Evolutionary conservation across 2,888 invertebrate species (phyloP), one percentile per base, ranked within the genome.

Genomic region (Caradrina kadenii): DNA sequence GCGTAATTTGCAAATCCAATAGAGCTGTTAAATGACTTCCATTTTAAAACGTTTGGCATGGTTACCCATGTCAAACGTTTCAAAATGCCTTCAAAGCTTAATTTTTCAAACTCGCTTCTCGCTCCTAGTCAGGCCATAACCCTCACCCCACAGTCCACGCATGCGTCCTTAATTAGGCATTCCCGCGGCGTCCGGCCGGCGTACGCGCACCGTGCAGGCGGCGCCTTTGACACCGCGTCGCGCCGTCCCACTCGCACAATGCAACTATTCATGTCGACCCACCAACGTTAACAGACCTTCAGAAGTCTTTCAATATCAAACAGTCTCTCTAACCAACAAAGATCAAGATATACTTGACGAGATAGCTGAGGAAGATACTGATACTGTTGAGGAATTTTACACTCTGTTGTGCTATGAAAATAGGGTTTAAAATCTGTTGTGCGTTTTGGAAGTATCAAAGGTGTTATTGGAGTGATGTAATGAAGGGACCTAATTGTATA

Each of bases 81-180:
- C 13, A 2, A 45, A 17, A 17, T 45, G 45, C 3, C 45, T 17
- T 17, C 0, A 45, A 45, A 55, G n/a, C n/a, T n/a, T n/a, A n/a
- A n/a, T n/a, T 4, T 22, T 5, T 5, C 49, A 35, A 52, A 48
- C 35, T 22, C 76, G 79, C 80, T 81, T 1, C 0, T 50, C 83
- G 85, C 84, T 70, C 0, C 0, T 67, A 81, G 19, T 78, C 1
- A 4, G 58, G 13, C 82, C 78, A 4, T 53, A 35, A 8, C 7
- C 70, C 67, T 84, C 87, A 86, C 86, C 85, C 85, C 76, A 69
- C 85, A 89, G 92, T 93, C 93, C 93, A 93, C 93, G 94, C 95
- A 95, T 95, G 93, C 94, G 94, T 94, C 92, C 93, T 94, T 95
- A 95, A 95, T 95, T 95, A 95, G 94, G 94, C 93, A 95, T 95